Percentiles rank a stretch among this genome's conserved stretches.
Evolutionary conservation across 2,888 invertebrate genomes (phyloP).

Genomic region (Trichopoda pennipes): DNA sequence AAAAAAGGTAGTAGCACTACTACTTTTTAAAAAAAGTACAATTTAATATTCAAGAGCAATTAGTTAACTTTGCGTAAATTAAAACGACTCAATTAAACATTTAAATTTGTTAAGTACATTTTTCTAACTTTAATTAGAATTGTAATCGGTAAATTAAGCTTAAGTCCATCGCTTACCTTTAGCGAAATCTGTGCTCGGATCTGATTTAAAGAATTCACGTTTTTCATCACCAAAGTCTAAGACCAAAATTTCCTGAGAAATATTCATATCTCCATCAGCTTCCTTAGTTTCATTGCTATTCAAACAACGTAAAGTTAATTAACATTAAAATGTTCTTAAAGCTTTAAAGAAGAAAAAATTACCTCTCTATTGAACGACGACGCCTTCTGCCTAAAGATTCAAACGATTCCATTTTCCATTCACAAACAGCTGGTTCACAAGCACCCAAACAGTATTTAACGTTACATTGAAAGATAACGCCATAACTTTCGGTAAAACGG

Average conservation of each 20-base stretch:
- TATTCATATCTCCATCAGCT: constrained; percentile 88
- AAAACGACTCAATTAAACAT: too few relatives aligned
- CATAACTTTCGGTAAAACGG: constrained; percentile 97
- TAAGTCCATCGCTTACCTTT: constrained; percentile 86
- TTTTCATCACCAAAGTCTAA: constrained; percentile 96
- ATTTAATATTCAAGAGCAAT: too few relatives aligned
- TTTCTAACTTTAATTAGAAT: too few relatives aligned
- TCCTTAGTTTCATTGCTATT: constrained; percentile 84
- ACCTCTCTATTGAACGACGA: constrained; percentile 85
- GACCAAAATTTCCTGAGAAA: constrained; percentile 96
- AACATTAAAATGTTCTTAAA: neutral
- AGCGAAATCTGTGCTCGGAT: constrained; percentile 88
- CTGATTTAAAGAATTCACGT: constrained; percentile 89
- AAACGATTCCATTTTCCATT: constrained; percentile 93
- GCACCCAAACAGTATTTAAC: constrained; percentile 97
- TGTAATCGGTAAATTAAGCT: too few relatives aligned
- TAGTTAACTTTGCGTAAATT: too few relatives aligned
- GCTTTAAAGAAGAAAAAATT: constrained; percentile 64
- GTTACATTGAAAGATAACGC: constrained; percentile 98
- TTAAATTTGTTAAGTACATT: too few relatives aligned
- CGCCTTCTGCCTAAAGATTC: constrained; percentile 92
- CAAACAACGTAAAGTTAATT: neutral
- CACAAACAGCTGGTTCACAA: constrained; percentile 95
- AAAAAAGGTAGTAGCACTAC: too few relatives aligned
- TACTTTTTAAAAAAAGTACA: too few relatives aligned